Evolutionary conservation across 2,797 vertebrate species (phyloP), one percentile per base, ranked within the genome.

Genomic region (Tragopan temminckii): DNA sequence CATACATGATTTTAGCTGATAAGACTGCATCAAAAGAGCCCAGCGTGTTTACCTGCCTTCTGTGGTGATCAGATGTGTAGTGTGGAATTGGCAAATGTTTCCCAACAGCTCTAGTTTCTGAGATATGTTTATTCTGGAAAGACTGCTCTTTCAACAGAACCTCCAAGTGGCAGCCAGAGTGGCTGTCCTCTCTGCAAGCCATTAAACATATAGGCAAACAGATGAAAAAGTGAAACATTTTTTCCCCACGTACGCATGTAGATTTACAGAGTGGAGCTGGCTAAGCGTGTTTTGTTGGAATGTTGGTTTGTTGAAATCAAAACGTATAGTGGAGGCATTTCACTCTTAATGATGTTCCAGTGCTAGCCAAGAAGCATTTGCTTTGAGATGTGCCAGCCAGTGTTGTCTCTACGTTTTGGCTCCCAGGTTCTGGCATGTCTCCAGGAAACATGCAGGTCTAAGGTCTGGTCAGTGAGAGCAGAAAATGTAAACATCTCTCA

Each of bases 281-380:
- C 70, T 58, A 29, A 80, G 7, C 9, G 1, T 7, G 7, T 46
- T 82, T 69, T 45, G 23, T 24, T 76, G 55, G 52, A 80, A 66
- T 5, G 7, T 52, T 4, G 3, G 11, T 81, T 85, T 71, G 14
- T 42, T 83, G 50, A 91, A 71, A 66, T 84, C 15, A 8, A 86
- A 86, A 68, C 8, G 14, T 85, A 87, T 42, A 42, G 18, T 35
- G 4, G 48, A 72, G 38, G 35, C 53, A 55, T 85, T 89, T 80
- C 29, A 42, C 13, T 81, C 70, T 80, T 29, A 18, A 35, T 66
- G 61, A 43, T 46, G 48, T 50, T 78, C n/a, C 64, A 58, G 13
- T 13, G 52, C 53, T 89, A 92, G 61, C 52, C 57, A 88, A 88
- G 43, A 21, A 58, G 27, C 50, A 52, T 74, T 86, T 93, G 29